Evolutionary conservation across 1,140 invertebrate species (phyloP), one percentile per base, ranked within the genome.

Genomic region (Saccostrea cuccullata): DNA sequence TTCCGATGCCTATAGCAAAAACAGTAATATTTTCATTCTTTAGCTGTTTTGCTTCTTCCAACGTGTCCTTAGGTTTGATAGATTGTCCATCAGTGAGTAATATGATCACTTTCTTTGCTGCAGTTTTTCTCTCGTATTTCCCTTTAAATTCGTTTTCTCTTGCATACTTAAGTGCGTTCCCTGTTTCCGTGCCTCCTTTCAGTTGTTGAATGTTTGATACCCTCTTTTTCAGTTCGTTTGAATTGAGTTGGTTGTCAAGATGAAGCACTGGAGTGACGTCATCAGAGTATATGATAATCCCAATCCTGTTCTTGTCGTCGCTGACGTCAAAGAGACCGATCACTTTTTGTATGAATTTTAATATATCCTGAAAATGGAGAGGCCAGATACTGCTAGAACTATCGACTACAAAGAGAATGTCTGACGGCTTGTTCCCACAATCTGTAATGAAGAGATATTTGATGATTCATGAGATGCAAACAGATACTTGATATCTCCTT

Each of bases 361-460:
- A 87, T 86, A 93, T 90, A 56, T 91, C 88, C 11, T 82, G 55
- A 77, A 93, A 94, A 64, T 94, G 91, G 0, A 86, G 85, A 12
- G 83, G 70, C 88, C 92, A 92, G 47, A 94, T 94, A 85, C 93
- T 94, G 85, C 89, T 91, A 13, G 93, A 94, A 6, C 91, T 89
- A 86, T 94, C 94, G 56, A 94, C 73, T 8, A 94, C 56, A 87
- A 94, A 94, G 83, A 91, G 92, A 23, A 94, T 89, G 77, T 94
- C 94, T 0, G 93, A 92, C 83, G 93, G 91, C 58, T 93, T 94
- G 17, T 92, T 92, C 15, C 85, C 87, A 23, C 94, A 94, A 23
- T 90, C 94, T 94, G 89, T 77, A 90, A 90, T 13, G 40, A 55
- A 86, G 13, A 3, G 12, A 23, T 11, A 12, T 36, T 13, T 82